Evolutionary conservation across 2,888 invertebrate species (phyloP), one percentile per base, ranked within the genome.

Genomic region (Caenorhabditis sulstoni): DNA sequence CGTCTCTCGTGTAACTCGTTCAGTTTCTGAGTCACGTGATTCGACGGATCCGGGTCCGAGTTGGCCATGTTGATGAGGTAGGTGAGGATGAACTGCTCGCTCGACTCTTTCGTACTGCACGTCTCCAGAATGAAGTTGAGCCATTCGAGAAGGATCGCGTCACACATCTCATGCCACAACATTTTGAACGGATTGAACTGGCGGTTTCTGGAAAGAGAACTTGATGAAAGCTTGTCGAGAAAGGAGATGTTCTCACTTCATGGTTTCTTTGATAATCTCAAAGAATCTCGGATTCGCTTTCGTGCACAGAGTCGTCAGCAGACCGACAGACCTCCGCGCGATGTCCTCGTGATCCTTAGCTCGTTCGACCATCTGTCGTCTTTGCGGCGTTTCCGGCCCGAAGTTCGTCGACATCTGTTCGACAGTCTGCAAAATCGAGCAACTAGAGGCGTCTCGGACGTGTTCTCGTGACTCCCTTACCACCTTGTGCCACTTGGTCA

Each of bases 261-360:
- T 49, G 3, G 20, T 22, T 0, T 8, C 41, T 18, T 37, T 57
- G 8, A 71, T 20, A n/a, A 45, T 35, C 14, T 66, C 49, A 11
- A 62, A 52, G 45, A 78, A 78, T 22, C 55, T 35, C 8, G 53
- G 65, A 57, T 78, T 78, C 9, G 49, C 61, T 1, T 61, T 35
- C 1, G 59, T 59, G 16, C 78, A 78, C 0, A 78, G 52, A 7
- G 53, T 71, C 9, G 73, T 58, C 14, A 78, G 50, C 1, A 78
- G 45, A 7, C 71, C 66, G 4, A 73, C 35, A 0, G 78, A 59
- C 4, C 73, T 50, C 22, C 50, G 55, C 11, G 71, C 71, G 44
- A 78, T 78, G 14, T 78, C 78, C 41, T 78, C 78, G 37, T 78
- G 78, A 57, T 78, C 78, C 37, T 41, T 52, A 9, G 37, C 14